phyloP scores from a whole-genome alignment of 2,113 vertebrate genomes.

The Caretta caretta region DNA sequence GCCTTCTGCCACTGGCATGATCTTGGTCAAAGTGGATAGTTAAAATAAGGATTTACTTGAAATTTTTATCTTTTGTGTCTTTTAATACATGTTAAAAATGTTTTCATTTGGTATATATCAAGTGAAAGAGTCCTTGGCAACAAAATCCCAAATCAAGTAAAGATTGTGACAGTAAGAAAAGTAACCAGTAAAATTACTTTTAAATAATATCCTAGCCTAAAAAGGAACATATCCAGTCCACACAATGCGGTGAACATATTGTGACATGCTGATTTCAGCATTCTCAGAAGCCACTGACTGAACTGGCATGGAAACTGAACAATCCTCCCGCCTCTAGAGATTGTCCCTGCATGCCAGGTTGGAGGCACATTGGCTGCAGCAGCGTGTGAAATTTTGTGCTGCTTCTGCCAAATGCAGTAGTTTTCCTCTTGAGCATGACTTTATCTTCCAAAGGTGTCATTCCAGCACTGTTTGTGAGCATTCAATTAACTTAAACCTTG shows the following conservation, averaged over 20 bases:
- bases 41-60: neutral
- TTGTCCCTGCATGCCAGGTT: neutral
- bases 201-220: neutral
- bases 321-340: neutral
- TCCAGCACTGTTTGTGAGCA: neutral
- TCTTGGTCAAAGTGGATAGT: neutral
- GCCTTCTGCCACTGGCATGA: neutral
- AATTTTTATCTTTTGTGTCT: neutral
- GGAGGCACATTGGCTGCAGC: neutral
- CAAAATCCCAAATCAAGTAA: neutral
- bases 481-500: neutral
- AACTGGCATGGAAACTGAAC: neutral
- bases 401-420: neutral
- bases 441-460: neutral
- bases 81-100: neutral
- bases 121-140: neutral
- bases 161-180: neutral
- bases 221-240: rapidly evolving
- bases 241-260: neutral
- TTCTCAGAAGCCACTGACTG: neutral
- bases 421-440: neutral
- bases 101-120: neutral
- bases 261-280: neutral
- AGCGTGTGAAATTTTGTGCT: neutral
- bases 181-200: neutral